phyloP scores from a whole-genome alignment of 2,888 invertebrate genomes.

The Cheilosia impressa region DNA sequence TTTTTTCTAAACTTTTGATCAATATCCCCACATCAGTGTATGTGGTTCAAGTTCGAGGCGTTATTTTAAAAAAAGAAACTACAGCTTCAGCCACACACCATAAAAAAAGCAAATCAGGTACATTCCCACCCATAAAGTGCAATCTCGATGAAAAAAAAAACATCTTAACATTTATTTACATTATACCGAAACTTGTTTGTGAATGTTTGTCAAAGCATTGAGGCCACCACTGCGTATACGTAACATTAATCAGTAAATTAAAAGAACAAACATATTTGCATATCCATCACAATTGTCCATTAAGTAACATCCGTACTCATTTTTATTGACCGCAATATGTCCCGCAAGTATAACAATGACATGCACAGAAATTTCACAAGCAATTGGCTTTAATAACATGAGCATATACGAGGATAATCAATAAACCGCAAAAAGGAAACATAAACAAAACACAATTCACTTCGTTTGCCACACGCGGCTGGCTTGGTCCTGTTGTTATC shows the following conservation, averaged over 20 bases:
- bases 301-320: background rate
- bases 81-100: too few relatives aligned
- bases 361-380: slow-evolving; percentile 26
- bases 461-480: background rate
- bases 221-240: background rate
- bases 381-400: slow-evolving; percentile 55
- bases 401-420: slow-evolving; percentile 59
- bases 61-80: too few relatives aligned
- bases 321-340: background rate
- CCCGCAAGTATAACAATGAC: slow-evolving; percentile 3
- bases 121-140: too few relatives aligned
- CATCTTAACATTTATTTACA: too few relatives aligned
- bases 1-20: too few relatives aligned
- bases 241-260: background rate
- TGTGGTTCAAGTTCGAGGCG: too few relatives aligned
- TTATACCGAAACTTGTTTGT: background rate
- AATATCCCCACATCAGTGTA: too few relatives aligned
- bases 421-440: slow-evolving; percentile 61
- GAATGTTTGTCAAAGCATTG: background rate
- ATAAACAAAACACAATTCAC: slow-evolving; percentile 56
- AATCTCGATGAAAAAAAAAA: too few relatives aligned
- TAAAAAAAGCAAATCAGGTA: too few relatives aligned
- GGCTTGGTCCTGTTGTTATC: slow-evolving; percentile 27
- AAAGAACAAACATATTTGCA: background rate
- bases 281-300: background rate